These are phyloP conservation scores for Apteryx owenii DNA, from an alignment of 2,113 vertebrate species.

Conservation along the genomic window DNA sequence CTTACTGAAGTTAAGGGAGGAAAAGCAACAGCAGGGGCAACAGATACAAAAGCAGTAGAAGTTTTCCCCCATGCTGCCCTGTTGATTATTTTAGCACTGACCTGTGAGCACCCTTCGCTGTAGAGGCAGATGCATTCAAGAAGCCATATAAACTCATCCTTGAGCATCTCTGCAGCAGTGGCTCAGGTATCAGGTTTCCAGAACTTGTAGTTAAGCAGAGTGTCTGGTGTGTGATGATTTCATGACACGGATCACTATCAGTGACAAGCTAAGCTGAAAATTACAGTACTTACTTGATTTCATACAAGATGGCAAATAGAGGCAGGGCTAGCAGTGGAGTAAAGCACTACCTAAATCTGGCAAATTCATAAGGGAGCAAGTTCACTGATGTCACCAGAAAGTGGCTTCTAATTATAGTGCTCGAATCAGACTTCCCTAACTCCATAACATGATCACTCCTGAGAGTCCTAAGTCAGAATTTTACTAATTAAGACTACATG, in stretches of 20 bases:
- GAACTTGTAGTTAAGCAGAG: conserved; percentile 47
- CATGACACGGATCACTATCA: conserved; percentile 18
- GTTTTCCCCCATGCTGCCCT: neutral
- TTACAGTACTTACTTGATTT: conserved; percentile 25
- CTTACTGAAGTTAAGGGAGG: neutral
- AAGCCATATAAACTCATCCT: conserved; percentile 34
- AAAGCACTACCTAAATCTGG: conserved; percentile 16
- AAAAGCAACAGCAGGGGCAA: neutral
- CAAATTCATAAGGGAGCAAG: conserved; percentile 17
- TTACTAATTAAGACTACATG: conserved; percentile 12
- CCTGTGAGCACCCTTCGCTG: neutral
- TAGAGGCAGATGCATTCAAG: conserved; percentile 33
- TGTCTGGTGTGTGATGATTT: conserved; percentile 34
- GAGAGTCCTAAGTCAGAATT: conserved; percentile 18
- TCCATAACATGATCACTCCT: neutral
- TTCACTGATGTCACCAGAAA: conserved; percentile 15
- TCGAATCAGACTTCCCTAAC: conserved; percentile 34
- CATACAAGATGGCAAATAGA: conserved; percentile 4
- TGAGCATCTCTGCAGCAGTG: neutral
- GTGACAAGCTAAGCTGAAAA: conserved; percentile 61
- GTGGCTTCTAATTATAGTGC: conserved; percentile 8
- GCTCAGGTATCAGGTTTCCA: conserved; percentile 51
- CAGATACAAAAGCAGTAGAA: neutral
- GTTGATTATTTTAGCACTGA: conserved; percentile 43
- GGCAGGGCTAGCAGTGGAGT: neutral